Conservation (phyloP, 2,797 vertebrate species). For the Scomberomorus guttatus region DNA sequence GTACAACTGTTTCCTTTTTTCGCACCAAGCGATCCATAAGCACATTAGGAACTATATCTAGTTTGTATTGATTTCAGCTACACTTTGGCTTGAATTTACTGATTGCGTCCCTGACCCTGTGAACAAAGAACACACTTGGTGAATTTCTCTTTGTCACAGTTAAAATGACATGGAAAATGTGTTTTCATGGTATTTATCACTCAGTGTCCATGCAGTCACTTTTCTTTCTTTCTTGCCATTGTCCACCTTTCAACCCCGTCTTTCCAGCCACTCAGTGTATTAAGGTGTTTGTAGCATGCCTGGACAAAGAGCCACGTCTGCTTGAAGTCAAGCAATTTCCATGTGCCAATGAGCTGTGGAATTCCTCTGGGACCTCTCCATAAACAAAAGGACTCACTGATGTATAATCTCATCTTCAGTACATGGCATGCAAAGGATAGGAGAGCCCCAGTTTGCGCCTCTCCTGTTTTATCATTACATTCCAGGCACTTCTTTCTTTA, state of each 20-base stretch:
- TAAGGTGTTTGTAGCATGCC: constrained; percentile 27
- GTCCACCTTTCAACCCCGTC: constrained; percentile 6
- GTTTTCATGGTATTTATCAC: constrained; percentile 34
- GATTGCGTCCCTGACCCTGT: constrained; percentile 66
- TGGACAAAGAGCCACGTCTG: constrained; percentile 39
- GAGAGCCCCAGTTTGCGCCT: not conserved
- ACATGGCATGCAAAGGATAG: not conserved
- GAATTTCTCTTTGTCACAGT: constrained; percentile 48
- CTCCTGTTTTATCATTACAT: not conserved
- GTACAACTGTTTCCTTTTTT: constrained; percentile 62
- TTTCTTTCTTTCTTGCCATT: constrained; percentile 4
- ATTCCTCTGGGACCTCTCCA: constrained; percentile 38
- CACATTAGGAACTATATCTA: constrained; percentile 67
- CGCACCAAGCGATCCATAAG: constrained; percentile 60
- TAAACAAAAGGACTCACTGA: constrained; percentile 40
- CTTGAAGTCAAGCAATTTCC: constrained; percentile 43
- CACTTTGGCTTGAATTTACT: constrained; percentile 73
- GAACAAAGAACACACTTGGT: constrained; percentile 30
- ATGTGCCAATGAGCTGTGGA: constrained; percentile 39
- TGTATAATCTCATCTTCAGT: constrained; percentile 16
- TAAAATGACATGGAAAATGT: constrained; percentile 27
- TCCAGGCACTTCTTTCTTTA: not conserved
- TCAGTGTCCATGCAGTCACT: not conserved
- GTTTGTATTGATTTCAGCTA: constrained; percentile 77
- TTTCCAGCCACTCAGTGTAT: constrained; percentile 2